Evolutionary conservation across 2,888 invertebrate species (phyloP).

Genomic region (Unio pictorum): DNA sequence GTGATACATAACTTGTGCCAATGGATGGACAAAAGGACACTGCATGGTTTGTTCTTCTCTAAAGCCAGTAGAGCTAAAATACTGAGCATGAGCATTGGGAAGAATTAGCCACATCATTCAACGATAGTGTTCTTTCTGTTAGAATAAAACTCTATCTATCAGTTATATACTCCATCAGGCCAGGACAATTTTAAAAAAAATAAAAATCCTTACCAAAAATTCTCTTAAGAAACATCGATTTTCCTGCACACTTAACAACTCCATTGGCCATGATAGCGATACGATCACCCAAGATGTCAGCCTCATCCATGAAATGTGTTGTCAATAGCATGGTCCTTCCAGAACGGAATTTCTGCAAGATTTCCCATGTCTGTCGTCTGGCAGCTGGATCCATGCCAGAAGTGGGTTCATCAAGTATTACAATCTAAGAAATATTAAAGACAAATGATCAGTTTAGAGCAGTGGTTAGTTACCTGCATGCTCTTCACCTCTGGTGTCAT

Average conservation of each 20-base stretch:
- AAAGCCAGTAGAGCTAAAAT: too few species aligned
- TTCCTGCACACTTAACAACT: conserved; percentile 83
- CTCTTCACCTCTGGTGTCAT: too few species aligned
- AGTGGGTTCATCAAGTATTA: conserved; percentile 74
- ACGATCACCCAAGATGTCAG: conserved; percentile 87
- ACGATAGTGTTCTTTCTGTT: too few species aligned
- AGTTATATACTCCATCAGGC: too few species aligned
- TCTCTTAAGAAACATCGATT: conserved; percentile 81
- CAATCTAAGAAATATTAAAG: conserved; percentile 55
- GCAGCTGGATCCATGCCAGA: conserved; percentile 75
- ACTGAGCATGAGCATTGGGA: too few species aligned
- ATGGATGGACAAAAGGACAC: too few species aligned
- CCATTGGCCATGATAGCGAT: conserved; percentile 90
- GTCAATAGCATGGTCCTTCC: conserved; percentile 85
- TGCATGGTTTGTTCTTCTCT: too few species aligned
- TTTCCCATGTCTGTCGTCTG: conserved; percentile 79
- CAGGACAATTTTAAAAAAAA: too few species aligned
- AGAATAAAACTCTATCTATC: too few species aligned
- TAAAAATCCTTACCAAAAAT: conserved; percentile 77
- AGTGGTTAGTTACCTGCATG: conserved; percentile 51
- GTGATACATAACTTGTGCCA: too few species aligned
- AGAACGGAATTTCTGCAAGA: conserved; percentile 77
- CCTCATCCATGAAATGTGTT: conserved; percentile 88
- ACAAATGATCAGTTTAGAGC: conserved; percentile 58
- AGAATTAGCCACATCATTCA: too few species aligned